Evolutionary conservation across 2,113 vertebrate genomes (phyloP).

Genomic region (Protobothrops flavoviridis): DNA sequence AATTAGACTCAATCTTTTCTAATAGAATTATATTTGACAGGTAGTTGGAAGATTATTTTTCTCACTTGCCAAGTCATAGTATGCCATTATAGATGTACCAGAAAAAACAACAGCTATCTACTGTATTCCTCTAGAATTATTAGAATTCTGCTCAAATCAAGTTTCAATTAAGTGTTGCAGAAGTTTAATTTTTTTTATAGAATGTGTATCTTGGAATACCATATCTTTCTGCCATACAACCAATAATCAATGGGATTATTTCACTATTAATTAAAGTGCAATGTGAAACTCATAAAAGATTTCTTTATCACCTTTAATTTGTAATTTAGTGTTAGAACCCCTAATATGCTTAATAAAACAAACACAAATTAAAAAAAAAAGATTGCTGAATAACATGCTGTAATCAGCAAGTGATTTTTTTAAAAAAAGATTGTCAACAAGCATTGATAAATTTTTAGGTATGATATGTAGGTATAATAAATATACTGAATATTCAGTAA

Average conservation of each 20-base stretch:
- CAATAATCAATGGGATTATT: not conserved
- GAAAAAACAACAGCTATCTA: not conserved
- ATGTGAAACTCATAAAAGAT: not conserved
- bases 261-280: not conserved
- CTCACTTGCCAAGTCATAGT: not conserved
- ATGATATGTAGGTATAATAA: not conserved
- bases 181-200: not conserved
- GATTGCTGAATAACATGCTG: not conserved
- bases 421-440: not conserved
- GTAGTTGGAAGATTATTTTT: slow-evolving; percentile 1
- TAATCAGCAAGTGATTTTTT: not conserved
- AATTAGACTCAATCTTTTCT: slow-evolving; percentile 7
- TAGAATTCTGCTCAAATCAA: not conserved
- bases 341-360: not conserved
- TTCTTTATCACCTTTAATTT: not conserved
- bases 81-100: not conserved
- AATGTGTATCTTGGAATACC: not conserved
- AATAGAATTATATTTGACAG: not conserved
- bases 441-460: not conserved
- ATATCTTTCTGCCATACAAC: not conserved
- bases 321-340: not conserved
- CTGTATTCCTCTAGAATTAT: not conserved
- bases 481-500: not conserved
- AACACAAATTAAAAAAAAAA: not conserved
- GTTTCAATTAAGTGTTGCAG: not conserved